Base-by-base conservation (phyloP, 2,888 invertebrate genomes). In the Acronicta alni region DNA sequence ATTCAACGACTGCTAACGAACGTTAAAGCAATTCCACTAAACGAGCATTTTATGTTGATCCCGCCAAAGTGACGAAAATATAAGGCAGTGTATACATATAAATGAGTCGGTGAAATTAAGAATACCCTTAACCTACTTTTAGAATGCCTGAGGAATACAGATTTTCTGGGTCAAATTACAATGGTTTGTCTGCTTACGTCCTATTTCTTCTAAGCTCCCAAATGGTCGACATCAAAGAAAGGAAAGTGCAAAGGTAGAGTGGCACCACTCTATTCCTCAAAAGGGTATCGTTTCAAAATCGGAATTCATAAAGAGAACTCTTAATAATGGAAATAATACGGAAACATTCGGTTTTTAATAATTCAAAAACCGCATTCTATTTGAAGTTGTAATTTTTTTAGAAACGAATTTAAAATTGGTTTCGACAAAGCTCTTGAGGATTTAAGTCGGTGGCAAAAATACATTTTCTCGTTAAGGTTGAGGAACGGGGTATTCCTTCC, bases 151-250 rank as follows among this genome's bases (percentile, higher is more conserved):
- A 16, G 18, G 20, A 42, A 35, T 35, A 66, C 37, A 35, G 41
- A 26, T 47, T 55, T 39, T 30, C 42, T 68, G 17, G 45, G 46
- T 37, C 41, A 15, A 15, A 10, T 68, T 66, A 67, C 45, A 67
- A 54, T 62, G 56, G 41, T 35, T 18, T 46, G 47, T 51, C 45
- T 48, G 44, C 38, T 52, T 63, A 42, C 32, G 56, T 42, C 49
- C 43, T 60, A 60, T 56, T 56, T 52, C 43, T 48, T 52, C 37
- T 16, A 17, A 45, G 30, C 46, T 44, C 23, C 30, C 39, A 67
- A 70, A 64, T 57, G 52, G 53, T 64, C 38, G 57, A 64, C 52
- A 53, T 57, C 70, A 54, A 57, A 47, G 54, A 43, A 57, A 55
- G 41, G 44, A n/a, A 47, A 51, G 32, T 39, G 23, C 10, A 26